Conservation (phyloP, 2,797 vertebrate genomes). For the Champsocephalus gunnari region DNA sequence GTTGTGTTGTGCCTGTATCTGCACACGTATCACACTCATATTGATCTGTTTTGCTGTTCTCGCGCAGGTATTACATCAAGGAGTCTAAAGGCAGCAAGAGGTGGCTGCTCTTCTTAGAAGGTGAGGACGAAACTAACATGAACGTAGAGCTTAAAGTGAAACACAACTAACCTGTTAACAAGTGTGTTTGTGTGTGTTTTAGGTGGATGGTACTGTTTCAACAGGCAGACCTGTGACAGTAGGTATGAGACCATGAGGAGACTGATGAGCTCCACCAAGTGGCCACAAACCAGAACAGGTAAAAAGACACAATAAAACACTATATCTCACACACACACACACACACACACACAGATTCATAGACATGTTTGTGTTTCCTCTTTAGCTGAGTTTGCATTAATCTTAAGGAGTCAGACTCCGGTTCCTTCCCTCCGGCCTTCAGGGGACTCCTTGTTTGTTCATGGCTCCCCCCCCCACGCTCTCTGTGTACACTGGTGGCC, state of each 20-base stretch:
- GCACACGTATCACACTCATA: neutral
- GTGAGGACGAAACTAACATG: conserved; percentile 75
- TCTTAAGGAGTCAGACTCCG: conserved; percentile 48
- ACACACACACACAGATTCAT: conserved; percentile 36
- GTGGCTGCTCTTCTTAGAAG: conserved; percentile 95
- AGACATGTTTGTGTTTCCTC: conserved; percentile 66
- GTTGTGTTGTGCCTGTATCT: conserved; percentile 9
- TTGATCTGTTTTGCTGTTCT: conserved; percentile 27
- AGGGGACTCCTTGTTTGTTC: conserved; percentile 67
- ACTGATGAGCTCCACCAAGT: conserved; percentile 95
- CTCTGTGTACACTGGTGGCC: conserved; percentile 39
- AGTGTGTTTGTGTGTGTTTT: conserved; percentile 22
- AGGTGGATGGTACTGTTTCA: conserved; percentile 98
- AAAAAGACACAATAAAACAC: conserved; percentile 33
- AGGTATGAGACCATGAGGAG: conserved; percentile 90
- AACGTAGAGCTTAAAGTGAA: neutral
- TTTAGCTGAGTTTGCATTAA: conserved; percentile 58
- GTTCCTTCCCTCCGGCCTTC: conserved; percentile 40
- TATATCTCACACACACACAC: too few species aligned
- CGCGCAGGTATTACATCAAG: conserved; percentile 92
- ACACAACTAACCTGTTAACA: conserved; percentile 3
- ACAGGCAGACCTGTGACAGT: conserved; percentile 91
- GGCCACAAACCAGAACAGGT: conserved; percentile 92
- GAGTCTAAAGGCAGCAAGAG: conserved; percentile 94
- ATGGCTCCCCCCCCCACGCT: conserved; percentile 16